Evolutionary conservation across 2,113 vertebrate genomes (phyloP).

Genomic region (Brevimyrus niger): DNA sequence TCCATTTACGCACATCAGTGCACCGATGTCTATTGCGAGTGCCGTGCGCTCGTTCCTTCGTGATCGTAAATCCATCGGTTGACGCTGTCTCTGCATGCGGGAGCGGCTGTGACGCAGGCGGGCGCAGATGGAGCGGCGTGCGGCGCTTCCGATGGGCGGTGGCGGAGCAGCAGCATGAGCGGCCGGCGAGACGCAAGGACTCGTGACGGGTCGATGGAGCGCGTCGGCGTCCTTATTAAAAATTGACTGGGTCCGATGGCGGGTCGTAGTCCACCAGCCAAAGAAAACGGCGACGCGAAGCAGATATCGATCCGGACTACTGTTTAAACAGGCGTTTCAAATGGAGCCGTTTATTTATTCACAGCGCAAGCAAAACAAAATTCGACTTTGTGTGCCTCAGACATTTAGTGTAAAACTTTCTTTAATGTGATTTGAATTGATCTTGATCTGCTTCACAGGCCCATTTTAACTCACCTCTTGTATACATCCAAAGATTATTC

Average conservation of each 20-base stretch:
- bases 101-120: background rate
- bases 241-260: background rate
- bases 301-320: background rate
- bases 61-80: background rate
- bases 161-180: background rate
- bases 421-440: slow-evolving; percentile 9
- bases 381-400: background rate
- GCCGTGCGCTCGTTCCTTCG: background rate
- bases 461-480: background rate
- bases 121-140: background rate
- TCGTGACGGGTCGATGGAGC: background rate
- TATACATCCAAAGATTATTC: background rate
- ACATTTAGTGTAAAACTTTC: slow-evolving; percentile 3
- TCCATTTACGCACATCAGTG: too few species aligned
- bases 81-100: background rate
- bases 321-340: background rate
- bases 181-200: background rate
- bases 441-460: background rate
- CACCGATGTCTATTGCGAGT: background rate
- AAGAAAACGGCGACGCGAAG: background rate
- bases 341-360: background rate
- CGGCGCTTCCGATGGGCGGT: background rate
- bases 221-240: background rate
- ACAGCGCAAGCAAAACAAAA: background rate
- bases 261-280: background rate